Percentiles rank a stretch among this genome's conserved stretches.
These are phyloP conservation scores for Orbicella faveolata DNA, from an alignment of 64 coral and sea anemone genomes.

Conservation along the genomic window DNA sequence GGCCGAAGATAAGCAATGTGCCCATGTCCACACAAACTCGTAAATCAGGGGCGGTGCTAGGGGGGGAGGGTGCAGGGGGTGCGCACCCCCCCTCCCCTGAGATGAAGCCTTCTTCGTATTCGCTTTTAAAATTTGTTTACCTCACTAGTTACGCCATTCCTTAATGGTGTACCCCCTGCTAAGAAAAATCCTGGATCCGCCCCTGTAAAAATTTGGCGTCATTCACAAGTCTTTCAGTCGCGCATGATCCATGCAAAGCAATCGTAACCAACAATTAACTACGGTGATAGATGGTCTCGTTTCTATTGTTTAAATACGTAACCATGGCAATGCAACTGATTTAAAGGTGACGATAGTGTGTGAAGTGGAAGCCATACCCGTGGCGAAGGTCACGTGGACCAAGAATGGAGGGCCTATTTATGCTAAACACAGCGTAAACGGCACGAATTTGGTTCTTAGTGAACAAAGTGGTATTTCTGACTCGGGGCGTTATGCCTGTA, in stretches of 20 bases:
- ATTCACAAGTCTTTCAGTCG: too few relatives aligned
- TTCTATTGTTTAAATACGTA: neutral
- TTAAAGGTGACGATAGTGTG: constrained; percentile 60
- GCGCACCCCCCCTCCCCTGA: too few relatives aligned
- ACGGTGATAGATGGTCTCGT: neutral
- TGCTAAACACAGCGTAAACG: neutral
- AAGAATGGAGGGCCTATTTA: neutral
- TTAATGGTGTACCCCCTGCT: too few relatives aligned
- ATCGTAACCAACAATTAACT: neutral
- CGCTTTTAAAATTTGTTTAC: too few relatives aligned
- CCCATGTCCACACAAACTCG: too few relatives aligned
- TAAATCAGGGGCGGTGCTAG: too few relatives aligned
- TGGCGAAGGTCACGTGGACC: constrained; percentile 63
- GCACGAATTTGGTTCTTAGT: constrained; percentile 38
- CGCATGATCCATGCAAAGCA: neutral
- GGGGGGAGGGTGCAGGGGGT: too few relatives aligned
- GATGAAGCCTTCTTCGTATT: too few relatives aligned
- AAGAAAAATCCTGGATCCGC: too few relatives aligned
- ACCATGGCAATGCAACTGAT: neutral
- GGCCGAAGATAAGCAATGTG: too few relatives aligned
- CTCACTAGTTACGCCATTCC: too few relatives aligned
- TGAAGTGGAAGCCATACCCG: constrained; percentile 50
- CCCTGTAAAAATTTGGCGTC: too few relatives aligned
- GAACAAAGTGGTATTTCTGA: constrained; percentile 1
- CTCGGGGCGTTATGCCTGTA: constrained; percentile 55